Base-by-base conservation (phyloP, 2,888 invertebrate genomes). In the Acheta domesticus region DNA sequence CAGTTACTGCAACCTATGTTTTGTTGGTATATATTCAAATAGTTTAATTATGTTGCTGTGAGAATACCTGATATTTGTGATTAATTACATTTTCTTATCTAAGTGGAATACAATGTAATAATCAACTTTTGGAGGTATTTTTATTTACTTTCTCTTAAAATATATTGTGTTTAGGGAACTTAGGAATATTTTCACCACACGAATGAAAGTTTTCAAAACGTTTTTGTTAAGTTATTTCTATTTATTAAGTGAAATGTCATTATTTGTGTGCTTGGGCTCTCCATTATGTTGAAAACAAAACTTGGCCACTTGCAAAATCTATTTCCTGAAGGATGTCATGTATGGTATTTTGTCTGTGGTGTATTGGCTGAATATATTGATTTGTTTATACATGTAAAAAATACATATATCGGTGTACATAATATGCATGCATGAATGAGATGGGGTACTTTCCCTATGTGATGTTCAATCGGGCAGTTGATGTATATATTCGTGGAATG, bases 341-440 rank as follows among this genome's bases (percentile, higher is more conserved):
- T 62, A n/a, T 62, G 62, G 62, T 62, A n/a, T 62, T 62, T 19
- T 62, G 62, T 62, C n/a, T 14, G 62, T 62, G n/a, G 16, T 62
- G 62, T 8, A 36, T 36, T 36, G 36, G 36, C 8, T 36, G 36
- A 36, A 36, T 36, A 36, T 36, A 36, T 36, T 36, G 14, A 62
- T 62, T 62, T 62, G 62, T 62, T 62, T 62, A 62, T 62, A 62
- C 62, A n/a, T 62, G 62, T 62, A 62, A 19, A 62, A 14, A 62
- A 19, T 62, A 62, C 62, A 62, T 14, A 19, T 19, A 62, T 62
- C n/a, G 62, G 62, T 62, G 62, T 62, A 62, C 14, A 62, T 62
- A 62, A 62, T 62, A 62, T n/a, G 62, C 62, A 62, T 62, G 62
- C 62, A 62, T 62, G 62, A 62, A 12, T 62, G 62, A 62, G 62